These are phyloP conservation scores for Acanthiza pusilla DNA, from an alignment of 2,797 vertebrate species.

Conservation along the genomic window DNA sequence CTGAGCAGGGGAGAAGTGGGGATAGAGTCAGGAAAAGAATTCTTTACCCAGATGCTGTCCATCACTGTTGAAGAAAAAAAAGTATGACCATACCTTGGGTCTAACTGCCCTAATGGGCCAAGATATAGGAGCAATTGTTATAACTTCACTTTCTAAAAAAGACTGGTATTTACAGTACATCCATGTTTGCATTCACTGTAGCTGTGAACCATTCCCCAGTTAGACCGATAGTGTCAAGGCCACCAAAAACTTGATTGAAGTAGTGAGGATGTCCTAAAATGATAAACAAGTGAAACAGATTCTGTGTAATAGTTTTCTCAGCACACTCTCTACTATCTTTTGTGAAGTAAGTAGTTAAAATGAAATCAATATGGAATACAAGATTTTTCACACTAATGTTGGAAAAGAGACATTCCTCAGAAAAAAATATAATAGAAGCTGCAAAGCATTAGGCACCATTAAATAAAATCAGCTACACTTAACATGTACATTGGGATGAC, in stretches of 20 bases:
- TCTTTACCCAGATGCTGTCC: neutral
- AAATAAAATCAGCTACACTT: neutral
- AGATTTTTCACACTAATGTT: neutral
- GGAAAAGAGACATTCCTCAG: neutral
- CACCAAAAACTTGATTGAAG: constrained; percentile 76
- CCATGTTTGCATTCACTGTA: constrained; percentile 75
- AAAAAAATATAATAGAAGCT: neutral
- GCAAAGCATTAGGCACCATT: neutral
- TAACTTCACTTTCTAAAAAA: neutral
- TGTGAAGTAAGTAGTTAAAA: neutral
- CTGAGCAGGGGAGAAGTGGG: neutral
- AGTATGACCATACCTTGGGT: neutral
- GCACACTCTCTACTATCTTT: neutral
- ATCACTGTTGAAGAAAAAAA: neutral
- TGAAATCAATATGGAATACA: neutral
- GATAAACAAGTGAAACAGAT: neutral
- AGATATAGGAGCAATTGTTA: neutral
- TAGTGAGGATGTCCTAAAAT: constrained; percentile 67
- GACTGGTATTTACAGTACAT: neutral
- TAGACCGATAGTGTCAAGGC: constrained; percentile 71
- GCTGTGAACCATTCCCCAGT: constrained; percentile 76
- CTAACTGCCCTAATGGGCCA: neutral
- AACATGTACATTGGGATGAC: neutral
- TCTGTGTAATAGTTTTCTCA: neutral
- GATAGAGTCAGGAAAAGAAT: neutral